Conservation (phyloP, 2,888 invertebrate genomes). For the Perithous albicinctus region DNA sequence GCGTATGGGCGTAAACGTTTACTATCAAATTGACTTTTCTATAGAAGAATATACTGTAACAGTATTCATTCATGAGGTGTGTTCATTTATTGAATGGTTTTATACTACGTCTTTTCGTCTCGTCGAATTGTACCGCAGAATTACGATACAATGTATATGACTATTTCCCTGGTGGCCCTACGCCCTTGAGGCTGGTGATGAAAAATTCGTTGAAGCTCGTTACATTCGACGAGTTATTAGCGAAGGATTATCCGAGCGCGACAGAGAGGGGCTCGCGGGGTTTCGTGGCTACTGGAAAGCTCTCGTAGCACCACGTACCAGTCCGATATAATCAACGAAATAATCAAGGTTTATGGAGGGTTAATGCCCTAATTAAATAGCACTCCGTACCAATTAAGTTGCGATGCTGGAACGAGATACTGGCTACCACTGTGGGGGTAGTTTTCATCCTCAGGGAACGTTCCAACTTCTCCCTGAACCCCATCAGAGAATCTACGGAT, state of each 20-base stretch:
- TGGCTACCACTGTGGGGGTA: constrained; percentile 21
- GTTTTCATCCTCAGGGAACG: constrained; percentile 12
- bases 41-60: too few species aligned
- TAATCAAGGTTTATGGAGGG: constrained; percentile 69
- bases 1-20: too few species aligned
- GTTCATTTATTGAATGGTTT: too few species aligned
- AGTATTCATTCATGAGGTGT: too few species aligned
- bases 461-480: neutral
- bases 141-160: neutral
- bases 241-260: constrained; percentile 24
- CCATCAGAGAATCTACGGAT: constrained; percentile 12
- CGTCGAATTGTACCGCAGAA: constrained; percentile 55
- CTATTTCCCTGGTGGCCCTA: neutral
- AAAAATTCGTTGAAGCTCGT: neutral
- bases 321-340: constrained; percentile 65
- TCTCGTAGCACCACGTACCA: constrained; percentile 48
- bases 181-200: neutral
- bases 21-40: too few species aligned
- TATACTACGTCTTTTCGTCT: constrained; percentile 33
- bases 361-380: constrained; percentile 69
- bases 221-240: constrained; percentile 27
- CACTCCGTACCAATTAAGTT: constrained; percentile 68
- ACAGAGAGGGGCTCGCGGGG: constrained; percentile 7
- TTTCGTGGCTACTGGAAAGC: constrained; percentile 45
- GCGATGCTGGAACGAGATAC: constrained; percentile 60